Evolutionary conservation across 2,797 vertebrate genomes (phyloP).

Genomic region (Chromis chromis): DNA sequence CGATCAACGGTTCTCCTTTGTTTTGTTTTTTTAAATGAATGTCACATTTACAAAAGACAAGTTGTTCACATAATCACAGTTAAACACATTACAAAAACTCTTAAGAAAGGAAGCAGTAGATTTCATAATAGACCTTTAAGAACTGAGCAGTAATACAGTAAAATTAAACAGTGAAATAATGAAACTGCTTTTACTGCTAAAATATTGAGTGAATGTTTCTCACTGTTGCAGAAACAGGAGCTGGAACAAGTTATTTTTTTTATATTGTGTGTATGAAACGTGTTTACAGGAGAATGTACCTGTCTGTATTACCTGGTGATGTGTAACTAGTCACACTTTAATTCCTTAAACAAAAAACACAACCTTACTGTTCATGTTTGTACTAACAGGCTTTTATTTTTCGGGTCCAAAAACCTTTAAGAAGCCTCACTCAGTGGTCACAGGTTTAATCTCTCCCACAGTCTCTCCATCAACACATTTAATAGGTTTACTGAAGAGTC

Average conservation of each 20-base stretch:
- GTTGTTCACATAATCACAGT: neutral
- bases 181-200: neutral
- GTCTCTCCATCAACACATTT: slow-evolving; percentile 20
- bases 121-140: neutral
- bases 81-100: slow-evolving; percentile 3
- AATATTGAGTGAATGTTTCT: slow-evolving; percentile 12
- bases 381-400: neutral
- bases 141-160: neutral
- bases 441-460: slow-evolving; percentile 11
- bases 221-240: neutral
- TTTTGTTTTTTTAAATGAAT: neutral
- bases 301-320: neutral
- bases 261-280: slow-evolving; percentile 6
- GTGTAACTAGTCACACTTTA: slow-evolving; percentile 19
- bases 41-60: neutral
- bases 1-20: neutral
- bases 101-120: slow-evolving; percentile 5
- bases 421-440: neutral
- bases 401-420: slow-evolving; percentile 1
- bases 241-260: neutral
- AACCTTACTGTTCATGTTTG: neutral
- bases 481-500: slow-evolving; percentile 28
- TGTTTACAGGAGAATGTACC: slow-evolving; percentile 10
- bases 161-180: neutral
- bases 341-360: slow-evolving; percentile 6